These are phyloP conservation scores for Gnatocerus cornutus DNA, from an alignment of 2,888 invertebrate species.

Conservation along the genomic window DNA sequence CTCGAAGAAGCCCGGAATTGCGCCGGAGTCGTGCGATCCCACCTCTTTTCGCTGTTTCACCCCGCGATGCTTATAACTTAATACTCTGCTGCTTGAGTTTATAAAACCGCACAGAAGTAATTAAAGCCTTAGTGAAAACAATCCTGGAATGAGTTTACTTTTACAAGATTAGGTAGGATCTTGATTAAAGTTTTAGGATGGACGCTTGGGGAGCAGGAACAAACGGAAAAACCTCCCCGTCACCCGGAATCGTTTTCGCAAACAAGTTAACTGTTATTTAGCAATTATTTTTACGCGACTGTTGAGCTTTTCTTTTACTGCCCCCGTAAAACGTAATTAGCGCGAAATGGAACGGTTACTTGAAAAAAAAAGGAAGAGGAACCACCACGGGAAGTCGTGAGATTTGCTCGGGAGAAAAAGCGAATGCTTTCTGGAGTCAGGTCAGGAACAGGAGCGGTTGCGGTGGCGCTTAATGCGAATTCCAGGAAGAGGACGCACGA, in stretches of 20 bases:
- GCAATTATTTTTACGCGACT: constrained; percentile 35
- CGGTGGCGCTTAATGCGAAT: constrained; percentile 27
- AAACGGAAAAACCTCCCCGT: constrained; percentile 9
- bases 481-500: constrained; percentile 28
- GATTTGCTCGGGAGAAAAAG: constrained; percentile 6
- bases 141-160: constrained; percentile 56
- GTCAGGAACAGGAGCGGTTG: constrained; percentile 37
- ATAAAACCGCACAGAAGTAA: constrained; percentile 53
- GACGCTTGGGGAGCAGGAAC: constrained; percentile 17
- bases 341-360: no score
- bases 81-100: constrained; percentile 47
- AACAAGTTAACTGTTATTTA: constrained; percentile 36
- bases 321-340: not conserved
- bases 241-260: constrained; percentile 1
- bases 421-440: constrained; percentile 21
- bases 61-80: constrained; percentile 44
- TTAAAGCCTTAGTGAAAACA: constrained; percentile 55
- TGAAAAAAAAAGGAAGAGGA: no score
- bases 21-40: constrained; percentile 29
- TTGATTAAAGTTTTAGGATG: constrained; percentile 54
- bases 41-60: constrained; percentile 24
- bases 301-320: constrained; percentile 20
- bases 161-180: constrained; percentile 56
- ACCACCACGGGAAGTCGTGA: no score
- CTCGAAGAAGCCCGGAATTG: constrained; percentile 37